Base-by-base conservation (phyloP, 2,888 invertebrate species). In the Dysmachus trigonus region DNA sequence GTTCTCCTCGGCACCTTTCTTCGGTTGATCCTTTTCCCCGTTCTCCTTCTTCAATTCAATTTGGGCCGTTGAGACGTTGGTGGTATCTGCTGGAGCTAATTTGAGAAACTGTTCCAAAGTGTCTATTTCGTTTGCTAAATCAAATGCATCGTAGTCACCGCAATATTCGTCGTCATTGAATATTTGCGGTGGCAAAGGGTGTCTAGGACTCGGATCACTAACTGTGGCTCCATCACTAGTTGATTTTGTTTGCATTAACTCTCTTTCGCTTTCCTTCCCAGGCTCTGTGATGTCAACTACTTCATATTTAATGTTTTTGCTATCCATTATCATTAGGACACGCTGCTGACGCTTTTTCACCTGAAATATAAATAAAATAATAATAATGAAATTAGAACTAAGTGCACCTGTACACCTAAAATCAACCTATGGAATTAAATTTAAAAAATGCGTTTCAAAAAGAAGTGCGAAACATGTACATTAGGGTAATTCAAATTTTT, bases 271-370 rank as follows among this genome's bases (percentile, higher is more conserved):
- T 92, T 98, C 98, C 91, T 95, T 95, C 83, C 96, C 97, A 22
- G 98, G 98, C 92, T 98, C 98, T 81, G 98, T 96, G 90, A 99
- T 98, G 92, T 99, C 99, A 90, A 99, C 95, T 87, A 95, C 93
- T 91, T 97, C 96, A 92, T 98, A 98, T 89, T 96, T 95, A 89
- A 99, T 96, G 92, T 94, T 95, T 94, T 97, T 97, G 89, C 98
- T 97, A 90, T 98, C 98, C 90, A 99, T 93, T 90, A 98, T 97
- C 96, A 98, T 97, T 89, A 97, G 92, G 86, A 99, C 97, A 88
- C 98, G 95, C 91, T 98, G 98, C 92, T 99, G 98, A 89, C 98
- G 95, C 93, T 98, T 99, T 93, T 98, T 98, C 88, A 99, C 97
- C 99, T 99, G 91, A 86, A 93, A 88, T 82, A 86, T 47, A 51